These are phyloP conservation scores for Candoia aspera DNA, from an alignment of 2,113 vertebrate species.

Conservation along the genomic window DNA sequence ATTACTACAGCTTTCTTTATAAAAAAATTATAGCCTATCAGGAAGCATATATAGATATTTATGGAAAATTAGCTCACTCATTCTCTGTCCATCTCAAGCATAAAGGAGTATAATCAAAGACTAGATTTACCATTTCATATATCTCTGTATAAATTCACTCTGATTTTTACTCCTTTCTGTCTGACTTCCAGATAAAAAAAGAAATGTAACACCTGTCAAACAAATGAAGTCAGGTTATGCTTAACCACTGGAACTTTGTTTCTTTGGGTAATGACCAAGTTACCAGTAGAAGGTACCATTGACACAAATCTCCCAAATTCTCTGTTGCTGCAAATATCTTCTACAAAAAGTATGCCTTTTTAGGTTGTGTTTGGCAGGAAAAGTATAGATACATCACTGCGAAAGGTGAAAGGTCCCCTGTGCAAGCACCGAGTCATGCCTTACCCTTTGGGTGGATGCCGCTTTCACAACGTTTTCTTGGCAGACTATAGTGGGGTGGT, in stretches of 20 bases:
- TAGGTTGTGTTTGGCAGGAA: accelerated
- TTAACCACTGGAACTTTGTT: background rate
- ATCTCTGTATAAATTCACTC: background rate
- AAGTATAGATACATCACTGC: background rate
- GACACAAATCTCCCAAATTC: background rate
- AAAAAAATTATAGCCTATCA: background rate
- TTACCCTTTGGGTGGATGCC: no score
- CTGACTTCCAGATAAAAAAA: background rate
- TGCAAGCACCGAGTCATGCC: no score
- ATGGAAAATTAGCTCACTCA: background rate
- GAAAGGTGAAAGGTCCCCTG: no score
- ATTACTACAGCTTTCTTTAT: background rate
- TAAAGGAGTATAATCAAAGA: background rate
- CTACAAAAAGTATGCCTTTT: accelerated
- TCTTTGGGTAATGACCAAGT: background rate
- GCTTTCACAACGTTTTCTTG: no score
- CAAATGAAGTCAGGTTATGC: background rate
- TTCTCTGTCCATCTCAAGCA: background rate
- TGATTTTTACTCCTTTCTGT: accelerated
- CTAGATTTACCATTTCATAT: background rate
- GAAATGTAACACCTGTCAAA: background rate
- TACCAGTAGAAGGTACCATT: slow-evolving; percentile 15
- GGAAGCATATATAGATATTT: background rate
- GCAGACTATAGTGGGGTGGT: no score
- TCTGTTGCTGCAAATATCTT: background rate